These are phyloP conservation scores for Dastarcus helophoroides DNA, from an alignment of 2,888 invertebrate genomes.

Conservation along the genomic window DNA sequence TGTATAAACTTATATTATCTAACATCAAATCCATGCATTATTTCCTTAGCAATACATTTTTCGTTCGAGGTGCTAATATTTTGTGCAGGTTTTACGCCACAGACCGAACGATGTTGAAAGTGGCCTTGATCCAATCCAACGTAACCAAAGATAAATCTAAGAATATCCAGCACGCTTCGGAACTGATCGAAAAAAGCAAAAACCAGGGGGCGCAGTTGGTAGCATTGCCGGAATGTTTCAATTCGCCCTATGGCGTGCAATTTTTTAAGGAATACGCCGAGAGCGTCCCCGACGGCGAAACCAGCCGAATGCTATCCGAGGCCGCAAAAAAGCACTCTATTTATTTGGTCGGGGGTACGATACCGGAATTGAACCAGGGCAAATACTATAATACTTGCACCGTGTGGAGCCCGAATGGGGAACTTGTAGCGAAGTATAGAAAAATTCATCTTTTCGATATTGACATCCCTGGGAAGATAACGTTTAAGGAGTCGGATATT, in stretches of 20 bases:
- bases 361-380: conserved; percentile 62
- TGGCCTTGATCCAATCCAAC: conserved; percentile 74
- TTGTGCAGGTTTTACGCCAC: too few relatives aligned
- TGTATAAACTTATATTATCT: too few relatives aligned
- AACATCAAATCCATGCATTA: too few relatives aligned
- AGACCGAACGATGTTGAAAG: conserved; percentile 21
- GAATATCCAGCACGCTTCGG: conserved; percentile 64
- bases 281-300: conserved; percentile 65
- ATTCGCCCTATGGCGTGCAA: conserved; percentile 83
- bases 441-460: conserved; percentile 96
- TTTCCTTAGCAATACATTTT: too few relatives aligned
- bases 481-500: conserved; percentile 83
- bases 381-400: conserved; percentile 80
- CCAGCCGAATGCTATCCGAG: conserved; percentile 56
- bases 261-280: conserved; percentile 83
- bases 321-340: conserved; percentile 66
- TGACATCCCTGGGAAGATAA: conserved; percentile 85
- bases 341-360: conserved; percentile 80
- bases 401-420: conserved; percentile 69
- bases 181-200: conserved; percentile 56
- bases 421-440: conserved; percentile 67
- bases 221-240: conserved; percentile 81
- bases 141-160: conserved; percentile 63
- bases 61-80: too few relatives aligned
- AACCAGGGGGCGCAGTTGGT: conserved; percentile 51